Evolutionary conservation across 1,140 invertebrate genomes (phyloP), one percentile per base, ranked within the genome.

Genomic region (Steinernema feltiae): DNA sequence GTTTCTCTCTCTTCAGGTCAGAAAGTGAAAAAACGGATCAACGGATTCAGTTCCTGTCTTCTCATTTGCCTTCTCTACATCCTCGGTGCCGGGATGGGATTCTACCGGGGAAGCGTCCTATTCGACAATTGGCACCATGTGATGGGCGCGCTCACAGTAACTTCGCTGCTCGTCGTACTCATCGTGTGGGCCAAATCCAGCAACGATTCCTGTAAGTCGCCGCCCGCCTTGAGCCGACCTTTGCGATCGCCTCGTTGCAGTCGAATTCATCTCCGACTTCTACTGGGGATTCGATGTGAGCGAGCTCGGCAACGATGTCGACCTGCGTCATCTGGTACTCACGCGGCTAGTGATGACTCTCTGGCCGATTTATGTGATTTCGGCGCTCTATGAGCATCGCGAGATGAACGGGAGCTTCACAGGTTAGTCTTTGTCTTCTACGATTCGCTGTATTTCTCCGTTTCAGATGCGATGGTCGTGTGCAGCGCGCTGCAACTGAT

Each of bases 1-100:
- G 53, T 27, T 63, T n/a, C n/a, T n/a, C n/a, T n/a, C n/a, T n/a
- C n/a, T n/a, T 63, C 53, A 63, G 53, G 53, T 12, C 53, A 63
- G 53, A 63, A 63, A 63, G 3, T 63, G 7, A 63, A 63, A 21
- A 63, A 63, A 21, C 53, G 53, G 12, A 63, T 63, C 3, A 63
- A 63, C 24, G 53, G 53, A 27, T 63, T 63, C 53, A 63, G 53
- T 21, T 63, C 53, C 12, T 63, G 53, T 63, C 53, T 63, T 21
- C 53, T 63, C 24, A 63, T 63, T 21, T 63, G 53, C 53, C 53
- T 63, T 12, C 53, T 63, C 53, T 63, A 63, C 53, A 21, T 63
- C 53, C 53, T 63, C 53, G 53, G 53, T 3, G 24, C 53, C 53
- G 53, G 53, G 7, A 63, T 63, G 53, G 53, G 53, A 3, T 21